Percentiles rank a stretch among this genome's conserved stretches.
Conservation (phyloP, 1,140 invertebrate genomes). For the Diprion similis region DNA sequence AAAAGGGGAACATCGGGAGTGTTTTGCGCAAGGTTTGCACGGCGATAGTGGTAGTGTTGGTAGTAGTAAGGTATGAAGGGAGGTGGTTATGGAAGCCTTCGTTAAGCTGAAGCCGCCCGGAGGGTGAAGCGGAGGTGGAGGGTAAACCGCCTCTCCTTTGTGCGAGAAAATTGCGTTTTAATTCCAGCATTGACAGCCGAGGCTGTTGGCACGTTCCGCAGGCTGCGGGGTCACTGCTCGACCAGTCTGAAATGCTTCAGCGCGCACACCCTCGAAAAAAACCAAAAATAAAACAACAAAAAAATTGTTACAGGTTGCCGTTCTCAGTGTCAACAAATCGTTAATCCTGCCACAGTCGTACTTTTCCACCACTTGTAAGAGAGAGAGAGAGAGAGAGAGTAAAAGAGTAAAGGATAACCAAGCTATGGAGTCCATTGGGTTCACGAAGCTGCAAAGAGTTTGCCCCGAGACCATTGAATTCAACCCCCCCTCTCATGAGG, state of each 20-base stretch:
- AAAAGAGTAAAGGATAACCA: no score
- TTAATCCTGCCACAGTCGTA: neutral
- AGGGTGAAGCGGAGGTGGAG: slow-evolving; percentile 24
- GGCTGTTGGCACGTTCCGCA: neutral
- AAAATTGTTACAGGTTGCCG: neutral
- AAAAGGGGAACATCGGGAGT: neutral
- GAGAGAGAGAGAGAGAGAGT: no score
- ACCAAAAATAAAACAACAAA: no score
- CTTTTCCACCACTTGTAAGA: neutral
- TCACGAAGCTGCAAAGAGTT: no score
- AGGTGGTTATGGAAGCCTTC: slow-evolving; percentile 46
- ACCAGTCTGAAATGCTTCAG: neutral
- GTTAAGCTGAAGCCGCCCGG: slow-evolving; percentile 49
- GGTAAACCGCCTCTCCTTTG: slow-evolving; percentile 60
- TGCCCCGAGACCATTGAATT: no score
- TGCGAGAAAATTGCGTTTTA: slow-evolving; percentile 61
- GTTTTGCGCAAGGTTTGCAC: neutral
- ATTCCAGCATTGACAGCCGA: slow-evolving; percentile 55
- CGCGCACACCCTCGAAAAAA: neutral
- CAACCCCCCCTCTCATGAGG: no score
- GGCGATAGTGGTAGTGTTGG: no score
- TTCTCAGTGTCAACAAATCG: neutral
- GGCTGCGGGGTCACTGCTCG: neutral
- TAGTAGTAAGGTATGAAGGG: no score
- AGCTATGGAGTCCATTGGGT: no score